Conservation (phyloP, 2,888 invertebrate genomes). For the Molanna angustata region DNA sequence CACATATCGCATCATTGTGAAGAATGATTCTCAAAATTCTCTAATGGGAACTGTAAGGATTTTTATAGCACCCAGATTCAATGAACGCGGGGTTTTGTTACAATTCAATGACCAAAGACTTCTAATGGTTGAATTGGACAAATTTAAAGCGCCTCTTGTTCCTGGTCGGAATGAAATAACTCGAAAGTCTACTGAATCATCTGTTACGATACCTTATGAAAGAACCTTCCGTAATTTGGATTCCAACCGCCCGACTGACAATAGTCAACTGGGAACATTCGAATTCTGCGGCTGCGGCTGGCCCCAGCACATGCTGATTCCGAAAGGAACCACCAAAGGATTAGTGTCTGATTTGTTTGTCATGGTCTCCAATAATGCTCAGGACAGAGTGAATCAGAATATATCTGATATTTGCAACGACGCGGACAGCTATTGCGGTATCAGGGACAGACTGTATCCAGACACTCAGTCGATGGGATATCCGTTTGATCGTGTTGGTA, state of each 20-base stretch:
- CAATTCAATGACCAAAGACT: slow-evolving; percentile 37
- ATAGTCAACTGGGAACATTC: slow-evolving; percentile 45
- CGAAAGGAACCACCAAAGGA: slow-evolving; percentile 39
- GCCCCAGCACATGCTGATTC: slow-evolving; percentile 42
- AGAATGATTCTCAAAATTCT: slow-evolving; percentile 17
- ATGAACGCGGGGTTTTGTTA: slow-evolving; percentile 34
- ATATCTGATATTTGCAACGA: slow-evolving; percentile 3
- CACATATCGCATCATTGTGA: slow-evolving; percentile 34
- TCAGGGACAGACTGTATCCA: slow-evolving; percentile 44
- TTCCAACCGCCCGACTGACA: slow-evolving; percentile 54
- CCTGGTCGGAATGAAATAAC: slow-evolving; percentile 66
- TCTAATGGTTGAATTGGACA: slow-evolving; percentile 40
- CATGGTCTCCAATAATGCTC: slow-evolving; percentile 38
- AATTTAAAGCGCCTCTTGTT: slow-evolving; percentile 42
- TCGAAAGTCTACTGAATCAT: slow-evolving; percentile 67
- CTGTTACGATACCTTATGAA: slow-evolving; percentile 81
- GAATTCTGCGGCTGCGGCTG: slow-evolving; percentile 43
- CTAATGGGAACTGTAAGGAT: slow-evolving; percentile 38
- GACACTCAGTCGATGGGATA: slow-evolving; percentile 49
- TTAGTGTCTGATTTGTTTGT: slow-evolving; percentile 38
- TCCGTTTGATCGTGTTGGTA: slow-evolving; percentile 60
- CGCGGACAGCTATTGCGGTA: slow-evolving; percentile 50
- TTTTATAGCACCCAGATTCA: slow-evolving; percentile 39
- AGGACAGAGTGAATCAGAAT: slow-evolving; percentile 35
- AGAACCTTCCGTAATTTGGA: slow-evolving; percentile 74